phyloP scores from a whole-genome alignment of 2,113 vertebrate species.

The Pelvicachromis taeniatus region DNA sequence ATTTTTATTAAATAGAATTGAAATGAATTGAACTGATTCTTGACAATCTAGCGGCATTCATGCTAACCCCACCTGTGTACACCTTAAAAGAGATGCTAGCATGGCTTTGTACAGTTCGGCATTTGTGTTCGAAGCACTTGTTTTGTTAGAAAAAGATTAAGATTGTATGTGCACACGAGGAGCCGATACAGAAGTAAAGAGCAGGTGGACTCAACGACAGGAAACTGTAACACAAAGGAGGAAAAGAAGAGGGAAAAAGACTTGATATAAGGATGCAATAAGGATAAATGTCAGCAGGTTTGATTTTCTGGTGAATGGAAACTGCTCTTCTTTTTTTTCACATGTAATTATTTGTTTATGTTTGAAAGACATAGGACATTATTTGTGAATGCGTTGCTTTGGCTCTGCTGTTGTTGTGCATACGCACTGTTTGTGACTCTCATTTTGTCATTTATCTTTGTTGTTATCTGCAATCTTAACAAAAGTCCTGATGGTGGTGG shows the following conservation, averaged over 20 bases:
- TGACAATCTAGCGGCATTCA: no score
- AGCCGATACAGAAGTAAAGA: neutral
- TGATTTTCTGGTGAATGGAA: neutral
- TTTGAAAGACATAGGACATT: neutral
- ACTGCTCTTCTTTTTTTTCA: neutral
- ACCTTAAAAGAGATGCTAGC: neutral
- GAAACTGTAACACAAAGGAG: neutral
- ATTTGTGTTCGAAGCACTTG: neutral
- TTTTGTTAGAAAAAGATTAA: neutral
- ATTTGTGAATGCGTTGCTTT: neutral
- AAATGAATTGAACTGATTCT: no score
- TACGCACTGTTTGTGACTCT: neutral
- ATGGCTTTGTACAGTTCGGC: neutral
- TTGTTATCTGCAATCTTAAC: neutral
- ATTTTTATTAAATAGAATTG: no score
- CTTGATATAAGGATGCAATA: neutral
- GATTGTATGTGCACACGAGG: neutral
- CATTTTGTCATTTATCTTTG: neutral
- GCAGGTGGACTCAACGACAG: neutral
- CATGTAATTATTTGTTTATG: neutral
- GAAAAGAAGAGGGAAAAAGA: fast-evolving
- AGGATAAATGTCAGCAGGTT: neutral
- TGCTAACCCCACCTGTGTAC: neutral
- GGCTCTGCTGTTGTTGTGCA: neutral
- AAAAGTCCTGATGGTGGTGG: neutral